Evolutionary conservation across 2,113 vertebrate genomes (phyloP).

Genomic region (Ctenomys sociabilis): DNA sequence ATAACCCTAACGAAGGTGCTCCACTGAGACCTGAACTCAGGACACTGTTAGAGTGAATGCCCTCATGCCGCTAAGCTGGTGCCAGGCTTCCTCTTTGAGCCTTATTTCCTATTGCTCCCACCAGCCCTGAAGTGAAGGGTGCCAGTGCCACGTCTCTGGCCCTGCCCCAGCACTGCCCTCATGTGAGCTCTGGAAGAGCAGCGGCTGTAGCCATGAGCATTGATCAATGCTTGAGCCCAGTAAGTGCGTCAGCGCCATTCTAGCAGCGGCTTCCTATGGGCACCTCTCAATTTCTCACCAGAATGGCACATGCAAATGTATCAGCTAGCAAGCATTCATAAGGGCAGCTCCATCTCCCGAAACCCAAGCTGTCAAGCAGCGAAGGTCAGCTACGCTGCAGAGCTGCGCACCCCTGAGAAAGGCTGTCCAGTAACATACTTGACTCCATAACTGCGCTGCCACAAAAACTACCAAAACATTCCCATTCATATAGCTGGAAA

Average conservation of each 20-base stretch:
- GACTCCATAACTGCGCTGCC: neutral
- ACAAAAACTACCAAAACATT: slow-evolving; percentile 33
- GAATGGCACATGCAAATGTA: neutral
- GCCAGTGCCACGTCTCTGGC: neutral
- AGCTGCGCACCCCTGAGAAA: neutral
- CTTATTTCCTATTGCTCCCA: neutral
- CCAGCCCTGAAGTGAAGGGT: neutral
- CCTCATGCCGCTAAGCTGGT: neutral
- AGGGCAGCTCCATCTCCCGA: neutral
- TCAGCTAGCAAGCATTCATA: neutral
- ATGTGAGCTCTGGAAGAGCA: neutral
- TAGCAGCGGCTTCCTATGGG: neutral
- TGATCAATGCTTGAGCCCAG: neutral
- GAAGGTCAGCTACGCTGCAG: slow-evolving; percentile 6
- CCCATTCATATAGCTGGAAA: neutral
- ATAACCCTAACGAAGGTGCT: neutral
- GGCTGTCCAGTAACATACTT: neutral
- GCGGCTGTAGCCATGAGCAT: neutral
- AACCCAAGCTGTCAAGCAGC: neutral
- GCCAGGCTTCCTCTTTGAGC: neutral
- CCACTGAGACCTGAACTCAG: neutral
- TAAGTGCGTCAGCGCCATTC: neutral
- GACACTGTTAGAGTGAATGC: neutral
- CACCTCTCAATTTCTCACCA: neutral
- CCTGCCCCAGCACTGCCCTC: neutral